Percentiles rank a stretch among this genome's conserved stretches.
phyloP scores from a whole-genome alignment of 2,888 invertebrate genomes.

The Xestia rhomboidea region DNA sequence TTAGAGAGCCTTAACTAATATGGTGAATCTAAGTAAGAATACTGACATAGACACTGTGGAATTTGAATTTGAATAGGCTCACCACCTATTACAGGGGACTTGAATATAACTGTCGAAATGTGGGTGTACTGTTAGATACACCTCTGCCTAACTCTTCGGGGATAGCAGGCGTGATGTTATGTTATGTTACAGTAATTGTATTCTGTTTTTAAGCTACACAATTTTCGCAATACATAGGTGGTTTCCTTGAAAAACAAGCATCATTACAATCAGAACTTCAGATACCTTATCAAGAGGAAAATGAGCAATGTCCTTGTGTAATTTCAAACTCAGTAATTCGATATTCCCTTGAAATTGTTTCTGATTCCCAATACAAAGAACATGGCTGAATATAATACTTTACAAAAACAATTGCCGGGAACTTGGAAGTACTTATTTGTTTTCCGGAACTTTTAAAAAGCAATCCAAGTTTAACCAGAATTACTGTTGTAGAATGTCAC shows the following conservation, averaged over 20 bases:
- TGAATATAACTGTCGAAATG: too few relatives aligned
- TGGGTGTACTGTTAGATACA: too few relatives aligned
- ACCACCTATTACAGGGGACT: too few relatives aligned
- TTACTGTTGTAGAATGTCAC: constrained; percentile 37
- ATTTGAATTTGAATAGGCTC: too few relatives aligned
- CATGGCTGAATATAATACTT: constrained; percentile 30
- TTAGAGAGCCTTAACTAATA: too few relatives aligned
- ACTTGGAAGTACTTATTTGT: constrained; percentile 39
- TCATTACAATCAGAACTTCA: constrained; percentile 6
- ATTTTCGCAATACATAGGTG: background rate
- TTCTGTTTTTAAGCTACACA: background rate
- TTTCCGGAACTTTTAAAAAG: constrained; percentile 53
- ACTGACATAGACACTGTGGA: too few relatives aligned
- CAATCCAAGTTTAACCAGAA: constrained; percentile 55
- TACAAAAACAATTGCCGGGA: constrained; percentile 45
- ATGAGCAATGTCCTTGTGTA: constrained; percentile 13
- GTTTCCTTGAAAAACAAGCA: constrained; percentile 18
- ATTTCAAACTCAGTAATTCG: constrained; percentile 47
- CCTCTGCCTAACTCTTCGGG: too few relatives aligned
- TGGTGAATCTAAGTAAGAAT: too few relatives aligned
- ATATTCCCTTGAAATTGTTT: constrained; percentile 46
- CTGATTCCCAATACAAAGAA: constrained; percentile 16
- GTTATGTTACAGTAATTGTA: too few relatives aligned
- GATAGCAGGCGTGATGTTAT: too few relatives aligned
- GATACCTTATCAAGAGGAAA: constrained; percentile 16